Evolutionary conservation across 2,113 vertebrate species (phyloP).

Genomic region (Microcebus tavaratra): DNA sequence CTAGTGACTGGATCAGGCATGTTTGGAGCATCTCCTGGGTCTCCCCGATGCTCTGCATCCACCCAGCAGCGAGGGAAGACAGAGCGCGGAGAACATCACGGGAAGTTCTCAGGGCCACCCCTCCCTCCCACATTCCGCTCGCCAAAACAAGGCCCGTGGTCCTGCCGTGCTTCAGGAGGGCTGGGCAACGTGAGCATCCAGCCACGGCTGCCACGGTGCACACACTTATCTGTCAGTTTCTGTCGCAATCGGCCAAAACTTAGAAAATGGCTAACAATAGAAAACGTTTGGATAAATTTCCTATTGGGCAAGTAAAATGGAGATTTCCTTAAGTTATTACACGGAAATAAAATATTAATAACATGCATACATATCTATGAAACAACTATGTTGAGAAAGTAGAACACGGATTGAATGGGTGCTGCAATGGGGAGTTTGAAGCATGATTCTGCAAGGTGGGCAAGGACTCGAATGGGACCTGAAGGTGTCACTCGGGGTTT

Average conservation of each 20-base stretch:
- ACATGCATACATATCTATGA: background rate
- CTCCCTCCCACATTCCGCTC: no score
- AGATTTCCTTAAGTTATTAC: background rate
- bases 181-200: background rate
- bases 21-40: background rate
- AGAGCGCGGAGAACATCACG: accelerated
- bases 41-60: background rate
- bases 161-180: background rate
- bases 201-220: no score
- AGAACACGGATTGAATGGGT: background rate
- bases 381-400: background rate
- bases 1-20: no score
- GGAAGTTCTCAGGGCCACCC: background rate
- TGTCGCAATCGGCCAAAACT: background rate
- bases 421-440: background rate
- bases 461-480: no score
- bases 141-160: background rate
- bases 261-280: background rate
- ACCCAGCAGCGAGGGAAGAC: background rate
- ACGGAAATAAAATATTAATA: background rate
- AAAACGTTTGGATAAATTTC: accelerated
- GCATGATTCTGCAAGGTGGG: background rate
- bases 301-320: background rate
- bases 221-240: background rate
- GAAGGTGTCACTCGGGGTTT: background rate